These are phyloP conservation scores for Enteromius thamalakanensis DNA, from an alignment of 2,797 vertebrate genomes.

Conservation along the genomic window DNA sequence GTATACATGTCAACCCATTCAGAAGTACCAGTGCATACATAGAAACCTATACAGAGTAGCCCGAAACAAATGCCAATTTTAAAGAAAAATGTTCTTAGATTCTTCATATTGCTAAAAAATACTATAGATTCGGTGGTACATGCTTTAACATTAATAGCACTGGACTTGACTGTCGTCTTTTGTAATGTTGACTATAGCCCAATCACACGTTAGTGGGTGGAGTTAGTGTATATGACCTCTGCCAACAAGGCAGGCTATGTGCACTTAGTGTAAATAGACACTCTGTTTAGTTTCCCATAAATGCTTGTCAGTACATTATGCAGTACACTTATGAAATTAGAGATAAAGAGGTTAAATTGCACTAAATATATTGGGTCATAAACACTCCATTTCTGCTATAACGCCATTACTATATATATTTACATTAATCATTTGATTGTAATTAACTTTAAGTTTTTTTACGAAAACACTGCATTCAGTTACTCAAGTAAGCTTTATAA, in stretches of 20 bases:
- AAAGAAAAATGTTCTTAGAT: too few species aligned
- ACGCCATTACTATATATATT: not conserved
- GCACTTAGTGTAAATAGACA: not conserved
- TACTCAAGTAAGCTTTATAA: not conserved
- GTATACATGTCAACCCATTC: too few species aligned
- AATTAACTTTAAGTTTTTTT: not conserved
- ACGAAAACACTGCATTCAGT: not conserved
- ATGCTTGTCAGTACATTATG: not conserved
- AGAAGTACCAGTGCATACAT: too few species aligned
- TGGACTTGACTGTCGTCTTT: too few species aligned
- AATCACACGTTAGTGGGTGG: too few species aligned
- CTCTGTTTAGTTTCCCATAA: not conserved
- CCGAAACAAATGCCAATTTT: too few species aligned
- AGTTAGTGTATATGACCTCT: too few species aligned
- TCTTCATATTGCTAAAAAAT: too few species aligned
- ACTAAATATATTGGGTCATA: not conserved
- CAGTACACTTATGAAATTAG: not conserved
- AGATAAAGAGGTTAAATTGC: not conserved
- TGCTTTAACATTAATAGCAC: too few species aligned
- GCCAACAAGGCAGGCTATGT: not conserved
- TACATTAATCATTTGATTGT: not conserved
- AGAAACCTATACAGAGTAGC: too few species aligned
- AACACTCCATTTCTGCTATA: not conserved
- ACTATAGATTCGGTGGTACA: too few species aligned
- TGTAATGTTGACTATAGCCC: too few species aligned